A percentile compares a stretch with the other conserved stretches of the same genome.
phyloP scores from a whole-genome alignment of 2,113 vertebrate genomes.

The Silurus meridionalis region DNA sequence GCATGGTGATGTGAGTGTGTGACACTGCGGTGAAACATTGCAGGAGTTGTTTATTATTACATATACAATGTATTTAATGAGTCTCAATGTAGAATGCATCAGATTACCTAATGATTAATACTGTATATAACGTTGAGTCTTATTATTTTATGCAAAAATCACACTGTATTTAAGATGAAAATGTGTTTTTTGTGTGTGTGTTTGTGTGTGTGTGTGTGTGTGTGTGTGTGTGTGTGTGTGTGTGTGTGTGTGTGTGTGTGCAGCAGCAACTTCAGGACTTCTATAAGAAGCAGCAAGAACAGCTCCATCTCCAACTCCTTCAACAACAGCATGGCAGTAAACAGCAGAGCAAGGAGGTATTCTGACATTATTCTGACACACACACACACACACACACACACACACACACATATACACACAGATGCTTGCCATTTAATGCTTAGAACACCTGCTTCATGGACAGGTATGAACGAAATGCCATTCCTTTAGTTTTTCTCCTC shows the following conservation, averaged over 20 bases:
- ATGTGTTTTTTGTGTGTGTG: not conserved
- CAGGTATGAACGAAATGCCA: not conserved
- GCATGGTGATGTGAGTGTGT: slow-evolving; percentile 16
- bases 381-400: slow-evolving; percentile 43
- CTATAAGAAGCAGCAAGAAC: slow-evolving; percentile 99
- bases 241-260: slow-evolving; percentile 62
- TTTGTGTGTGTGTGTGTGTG: slow-evolving; percentile 19
- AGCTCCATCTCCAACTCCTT: slow-evolving; percentile 98
- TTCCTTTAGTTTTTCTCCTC: not conserved
- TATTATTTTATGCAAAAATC: not conserved
- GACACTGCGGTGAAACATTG: slow-evolving; percentile 80
- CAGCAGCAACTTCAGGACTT: slow-evolving; percentile 99
- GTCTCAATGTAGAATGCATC: not conserved
- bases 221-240: slow-evolving; percentile 34
- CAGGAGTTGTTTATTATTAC: not conserved
- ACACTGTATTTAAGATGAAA: not conserved
- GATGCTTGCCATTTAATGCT: slow-evolving; percentile 13
- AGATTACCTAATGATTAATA: too few relatives aligned
- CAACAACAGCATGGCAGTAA: slow-evolving; percentile 99
- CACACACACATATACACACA: slow-evolving; percentile 49
- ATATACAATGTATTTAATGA: not conserved
- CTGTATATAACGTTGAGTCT: not conserved
- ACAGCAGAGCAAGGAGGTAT: slow-evolving; percentile 98
- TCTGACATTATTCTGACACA: slow-evolving; percentile 69
- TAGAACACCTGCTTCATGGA: slow-evolving; percentile 39